Conservation (phyloP, 2,113 vertebrate species). For the Myodes glareolus region DNA sequence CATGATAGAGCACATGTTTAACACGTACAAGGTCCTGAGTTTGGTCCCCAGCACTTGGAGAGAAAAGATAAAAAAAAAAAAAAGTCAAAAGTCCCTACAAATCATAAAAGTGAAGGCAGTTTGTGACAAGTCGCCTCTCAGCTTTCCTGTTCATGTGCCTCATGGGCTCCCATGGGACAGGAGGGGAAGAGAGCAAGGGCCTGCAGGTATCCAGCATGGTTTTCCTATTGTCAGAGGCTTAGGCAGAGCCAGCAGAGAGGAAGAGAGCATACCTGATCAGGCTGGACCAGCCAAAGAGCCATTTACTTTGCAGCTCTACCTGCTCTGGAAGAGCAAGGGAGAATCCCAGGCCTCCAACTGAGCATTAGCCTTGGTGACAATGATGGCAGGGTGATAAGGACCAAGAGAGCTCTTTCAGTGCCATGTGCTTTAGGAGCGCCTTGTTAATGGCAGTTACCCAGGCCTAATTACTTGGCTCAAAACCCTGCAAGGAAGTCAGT, state of each 20-base stretch:
- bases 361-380: background rate
- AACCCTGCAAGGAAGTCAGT: background rate
- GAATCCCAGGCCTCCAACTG: background rate
- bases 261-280: background rate
- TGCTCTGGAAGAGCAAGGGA: background rate
- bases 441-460: background rate
- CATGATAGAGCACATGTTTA: background rate
- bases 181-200: background rate
- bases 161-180: background rate
- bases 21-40: background rate
- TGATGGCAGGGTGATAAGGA: background rate
- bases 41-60: background rate
- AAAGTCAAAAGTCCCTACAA: background rate
- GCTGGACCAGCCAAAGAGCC: too few relatives aligned
- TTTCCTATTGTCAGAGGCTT: background rate
- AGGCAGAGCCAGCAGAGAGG: background rate
- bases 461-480: slow-evolving; percentile 25
- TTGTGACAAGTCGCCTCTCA: too few relatives aligned
- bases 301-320: too few relatives aligned
- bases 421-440: background rate
- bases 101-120: background rate
- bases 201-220: background rate
- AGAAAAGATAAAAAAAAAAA: background rate
- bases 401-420: background rate
- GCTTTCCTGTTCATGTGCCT: background rate